Base-by-base conservation (phyloP, 64 coral and sea anemone species). In the Acropora tenuis region DNA sequence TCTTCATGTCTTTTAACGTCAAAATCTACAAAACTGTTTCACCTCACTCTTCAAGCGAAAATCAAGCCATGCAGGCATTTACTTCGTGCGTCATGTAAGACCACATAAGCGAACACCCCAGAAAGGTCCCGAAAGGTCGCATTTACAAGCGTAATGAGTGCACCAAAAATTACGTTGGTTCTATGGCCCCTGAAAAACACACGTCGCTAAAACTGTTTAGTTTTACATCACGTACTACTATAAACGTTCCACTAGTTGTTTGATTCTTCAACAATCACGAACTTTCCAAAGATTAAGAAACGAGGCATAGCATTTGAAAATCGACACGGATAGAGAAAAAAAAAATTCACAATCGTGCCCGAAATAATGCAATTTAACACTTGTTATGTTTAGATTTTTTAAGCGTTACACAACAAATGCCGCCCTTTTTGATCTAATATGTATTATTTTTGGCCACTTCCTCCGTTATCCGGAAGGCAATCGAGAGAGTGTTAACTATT, bases 321-420 rank as follows among this genome's bases (percentile, higher is more conserved):
- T 10, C 11, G 74, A 45, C 11, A 30, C 30, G 30, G 30, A 30
- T 30, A 30, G 30, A 30, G 30, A 30, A 30, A 30, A 15, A 15
- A 44, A 7, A 68, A 16, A 8, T 68, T 3, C 3, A 13, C 12
- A 68, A 68, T 8, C 63, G 63, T 68, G 63, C 12, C 63, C 3
- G 3, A 3, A n/a, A n/a, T 3, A 68, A 16, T 0, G 12, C 63
- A 68, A 3, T 76, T 76, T 44, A 44, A 43, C 40, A 78, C 45
- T 46, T 49, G 75, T 78, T 78, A 11, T 55, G 52, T 55, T 55
- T 78, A 78, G 75, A 78, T 78, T 78, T 19, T 78, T 78, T 15
- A 17, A 78, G 75, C 45, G 75, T 78, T 78, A 78, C 45, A 45
- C 11, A 48, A 16, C 17, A 78, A 78, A 18, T 19, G 19, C 11